Base-by-base conservation (phyloP, 2,797 vertebrate species). In the Ataeniobius toweri region DNA sequence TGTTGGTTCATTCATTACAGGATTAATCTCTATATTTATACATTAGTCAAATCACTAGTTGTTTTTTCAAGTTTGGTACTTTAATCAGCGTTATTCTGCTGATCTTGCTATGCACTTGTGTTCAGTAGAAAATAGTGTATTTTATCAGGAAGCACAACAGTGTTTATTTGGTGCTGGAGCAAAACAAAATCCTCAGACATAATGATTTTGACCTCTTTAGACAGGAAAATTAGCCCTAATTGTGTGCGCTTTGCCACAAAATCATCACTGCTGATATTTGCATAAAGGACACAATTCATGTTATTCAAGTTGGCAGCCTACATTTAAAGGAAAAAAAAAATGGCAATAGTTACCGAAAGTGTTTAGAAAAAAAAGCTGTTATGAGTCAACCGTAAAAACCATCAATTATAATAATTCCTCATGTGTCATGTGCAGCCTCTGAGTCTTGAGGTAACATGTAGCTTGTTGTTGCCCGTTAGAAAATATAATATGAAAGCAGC, bases 201-300 rank as follows among this genome's bases (percentile, higher is more conserved):
- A 5, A 72, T 24, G 20, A 80, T 31, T 48, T 2, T 83, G 71
- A 89, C 80, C 79, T 89, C 89, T 88, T 26, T 31, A 4, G 76
- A 14, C 20, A 80, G 74, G 68, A 44, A 78, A 59, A 71, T 50
- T 41, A 80, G 53, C 44, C 44, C 59, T 72, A 3, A 76, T 80
- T 81, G 76, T 7, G 78, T 50, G 70, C 74, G 73, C 44, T 75
- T 61, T 36, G 53, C 58, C 63, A 59, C 69, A 51, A 70, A 71
- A 71, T 73, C 22, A 70, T 59, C 65, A 31, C 58, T 59, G 9
- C 58, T 74, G 70, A 80, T 24, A 81, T 88, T 83, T 77, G 76
- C n/a, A 61, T 24, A 8, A 50, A 44, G 46, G 50, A 26, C 59
- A 20, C 85, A 86, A 81, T 51, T 73, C 46, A 7, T 67, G 67